Evolutionary conservation across 2,797 vertebrate genomes (phyloP), one percentile per base, ranked within the genome.

Genomic region (Eutrigla gurnardus): DNA sequence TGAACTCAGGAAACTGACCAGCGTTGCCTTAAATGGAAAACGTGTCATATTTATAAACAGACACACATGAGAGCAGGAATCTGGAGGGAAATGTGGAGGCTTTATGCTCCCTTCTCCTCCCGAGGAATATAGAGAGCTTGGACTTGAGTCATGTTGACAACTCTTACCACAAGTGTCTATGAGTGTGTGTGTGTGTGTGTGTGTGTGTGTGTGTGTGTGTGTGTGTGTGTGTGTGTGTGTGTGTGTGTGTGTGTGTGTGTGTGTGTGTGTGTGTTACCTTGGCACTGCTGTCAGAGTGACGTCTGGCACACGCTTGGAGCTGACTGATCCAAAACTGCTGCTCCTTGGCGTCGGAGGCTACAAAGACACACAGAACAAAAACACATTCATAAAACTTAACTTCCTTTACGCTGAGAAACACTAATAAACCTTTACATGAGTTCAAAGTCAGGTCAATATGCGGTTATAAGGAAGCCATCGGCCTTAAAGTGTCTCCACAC

Each of bases 251-350:
- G 66, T 70, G 40, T 75, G 53, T 33, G 53, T 13, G 4, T 55
- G 73, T 47, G 52, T 47, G 49, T 52, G 55, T 32, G 32, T 60
- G 49, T 59, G 37, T 82, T 93, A 99, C 97, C 96, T 97, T 98
- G 65, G 95, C 92, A 90, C 94, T 96, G 83, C 90, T 93, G 93
- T 99, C 97, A 69, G 96, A 97, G 92, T 97, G 97, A 74, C 96
- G 94, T 86, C 96, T 97, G 93, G 96, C 95, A 92, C 97, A 98
- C 58, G 96, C 94, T 86, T 96, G 97, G 75, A 99, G 96, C 87
- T 97, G 97, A 92, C 88, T 96, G 92, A 99, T 96, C 98, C 98
- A 99, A 70, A 96, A 96, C 75, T 97, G 96, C 89, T 96, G 97
- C 91, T 99, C 97, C 84, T 96, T 98, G 75, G 95, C 94, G 85